Percentiles rank a stretch among this genome's conserved stretches.
Evolutionary conservation across 2,888 invertebrate species (phyloP).

Genomic region (Eutolmus rufibarbis): DNA sequence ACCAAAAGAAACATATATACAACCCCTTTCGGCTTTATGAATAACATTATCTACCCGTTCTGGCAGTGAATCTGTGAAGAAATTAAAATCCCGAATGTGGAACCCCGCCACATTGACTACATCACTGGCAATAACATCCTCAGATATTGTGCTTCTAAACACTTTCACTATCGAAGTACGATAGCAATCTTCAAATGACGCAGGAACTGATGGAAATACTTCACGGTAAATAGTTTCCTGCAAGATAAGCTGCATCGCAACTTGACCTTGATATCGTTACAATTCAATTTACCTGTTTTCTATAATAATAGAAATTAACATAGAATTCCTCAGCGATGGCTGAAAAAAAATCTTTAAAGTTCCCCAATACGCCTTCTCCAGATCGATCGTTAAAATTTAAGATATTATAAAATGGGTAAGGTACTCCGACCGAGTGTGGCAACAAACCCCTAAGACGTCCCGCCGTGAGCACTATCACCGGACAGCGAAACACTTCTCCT

Average conservation of each 20-base stretch:
- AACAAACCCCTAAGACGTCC: slow-evolving; percentile 12
- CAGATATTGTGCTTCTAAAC: slow-evolving; percentile 33
- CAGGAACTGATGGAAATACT: background rate
- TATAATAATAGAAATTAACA: slow-evolving; percentile 40
- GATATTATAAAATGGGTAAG: slow-evolving; percentile 40
- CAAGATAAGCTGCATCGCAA: background rate
- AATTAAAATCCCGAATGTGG: slow-evolving; percentile 39
- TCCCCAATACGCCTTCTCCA: background rate
- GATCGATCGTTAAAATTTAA: background rate
- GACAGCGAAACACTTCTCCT: slow-evolving; percentile 42
- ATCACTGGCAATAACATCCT: background rate
- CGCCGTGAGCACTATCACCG: slow-evolving; percentile 35
- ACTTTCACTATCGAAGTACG: slow-evolving; percentile 38
- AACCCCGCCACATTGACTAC: slow-evolving; percentile 38
- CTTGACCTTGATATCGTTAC: background rate
- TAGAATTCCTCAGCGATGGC: slow-evolving; percentile 29
- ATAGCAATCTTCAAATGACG: background rate
- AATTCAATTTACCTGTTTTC: slow-evolving; percentile 38
- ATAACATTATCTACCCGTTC: slow-evolving; percentile 42
- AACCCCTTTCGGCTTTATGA: slow-evolving; percentile 40
- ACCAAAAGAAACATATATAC: slow-evolving; percentile 44
- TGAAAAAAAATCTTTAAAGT: background rate
- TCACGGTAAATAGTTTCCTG: slow-evolving; percentile 30
- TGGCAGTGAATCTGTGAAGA: background rate
- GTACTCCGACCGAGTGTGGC: background rate